Conservation (phyloP, 1,140 invertebrate species). For the Macrocentrus cingulum region DNA sequence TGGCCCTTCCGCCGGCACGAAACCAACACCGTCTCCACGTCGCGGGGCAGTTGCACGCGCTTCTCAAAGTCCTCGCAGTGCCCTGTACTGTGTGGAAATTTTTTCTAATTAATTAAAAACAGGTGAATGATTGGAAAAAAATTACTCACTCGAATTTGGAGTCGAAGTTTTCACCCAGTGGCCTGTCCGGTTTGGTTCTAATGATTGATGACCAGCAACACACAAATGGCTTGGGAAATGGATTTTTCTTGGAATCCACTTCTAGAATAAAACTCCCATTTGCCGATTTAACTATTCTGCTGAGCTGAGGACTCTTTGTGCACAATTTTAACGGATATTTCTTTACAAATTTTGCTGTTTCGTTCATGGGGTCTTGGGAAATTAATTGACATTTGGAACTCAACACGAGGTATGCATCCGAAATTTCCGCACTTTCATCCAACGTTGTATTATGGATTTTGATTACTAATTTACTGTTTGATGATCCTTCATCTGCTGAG, state of each 20-base stretch:
- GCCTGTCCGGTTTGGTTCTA: constrained; percentile 38
- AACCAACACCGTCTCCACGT: constrained; percentile 53
- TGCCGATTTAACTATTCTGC: constrained; percentile 49
- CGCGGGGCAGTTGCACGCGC: constrained; percentile 44
- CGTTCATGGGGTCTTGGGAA: constrained; percentile 69
- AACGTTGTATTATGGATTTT: too few relatives aligned
- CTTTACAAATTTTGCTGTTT: constrained; percentile 64
- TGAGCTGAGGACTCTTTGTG: constrained; percentile 55
- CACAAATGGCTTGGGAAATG: constrained; percentile 36
- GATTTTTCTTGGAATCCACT: constrained; percentile 40
- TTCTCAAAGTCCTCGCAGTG: constrained; percentile 53
- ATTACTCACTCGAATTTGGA: constrained; percentile 56
- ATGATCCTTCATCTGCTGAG: too few relatives aligned
- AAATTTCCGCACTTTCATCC: constrained; percentile 31
- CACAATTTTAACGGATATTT: constrained; percentile 64
- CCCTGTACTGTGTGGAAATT: constrained; percentile 44
- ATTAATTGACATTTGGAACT: constrained; percentile 71
- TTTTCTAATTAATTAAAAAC: constrained; percentile 1
- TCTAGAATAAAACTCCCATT: constrained; percentile 40
- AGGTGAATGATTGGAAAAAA: constrained; percentile 11
- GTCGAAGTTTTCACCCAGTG: constrained; percentile 44
- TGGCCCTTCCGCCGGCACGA: constrained; percentile 45
- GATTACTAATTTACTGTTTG: too few relatives aligned
- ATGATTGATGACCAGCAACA: constrained; percentile 63
- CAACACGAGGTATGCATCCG: constrained; percentile 66